Evolutionary conservation across 2,797 vertebrate genomes (phyloP), one percentile per base, ranked within the genome.

Genomic region (Oreortyx pictus): DNA sequence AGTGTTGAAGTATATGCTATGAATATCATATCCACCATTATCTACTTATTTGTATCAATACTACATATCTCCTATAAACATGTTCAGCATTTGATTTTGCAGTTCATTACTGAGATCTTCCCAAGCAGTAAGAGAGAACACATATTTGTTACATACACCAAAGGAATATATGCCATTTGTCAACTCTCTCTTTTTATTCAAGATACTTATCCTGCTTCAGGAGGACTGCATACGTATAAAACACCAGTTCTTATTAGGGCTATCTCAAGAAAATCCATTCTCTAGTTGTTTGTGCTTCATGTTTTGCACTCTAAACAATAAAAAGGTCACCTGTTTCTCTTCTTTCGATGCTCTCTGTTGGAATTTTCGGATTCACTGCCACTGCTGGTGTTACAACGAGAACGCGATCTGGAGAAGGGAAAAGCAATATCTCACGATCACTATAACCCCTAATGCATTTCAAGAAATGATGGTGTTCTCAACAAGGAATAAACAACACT

Each of bases 361-460:
- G 98, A 98, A 95, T 98, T 98, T 96, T 99, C 98, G 0, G 98
- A 98, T 89, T 99, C 98, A 24, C 98, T 99, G 54, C 98, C 98
- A 37, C 98, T 99, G 96, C 98, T 99, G 52, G 98, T 98, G 96
- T 99, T 99, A 96, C 98, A 98, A 88, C 97, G 98, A 84, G 98
- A 99, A 81, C 98, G 97, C 23, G 98, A 98, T 90, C 98, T 99
- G 84, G 24, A 92, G 74, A 76, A 15, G 31, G 93, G 33, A 83
- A 73, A 93, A 72, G 39, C 27, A 82, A 50, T 33, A 49, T 37
- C 27, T 79, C 11, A 86, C 31, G 47, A 35, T 8, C 1, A 68
- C 74, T 61, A 54, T 44, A 57, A 49, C 22, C 35, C 29, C 17
- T 49, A 73, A 41, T 5, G 80, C 18, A n/a, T 56, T 52, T 25